Base-by-base conservation (phyloP, 2,113 vertebrate species). In the Grammomys surdaster region DNA sequence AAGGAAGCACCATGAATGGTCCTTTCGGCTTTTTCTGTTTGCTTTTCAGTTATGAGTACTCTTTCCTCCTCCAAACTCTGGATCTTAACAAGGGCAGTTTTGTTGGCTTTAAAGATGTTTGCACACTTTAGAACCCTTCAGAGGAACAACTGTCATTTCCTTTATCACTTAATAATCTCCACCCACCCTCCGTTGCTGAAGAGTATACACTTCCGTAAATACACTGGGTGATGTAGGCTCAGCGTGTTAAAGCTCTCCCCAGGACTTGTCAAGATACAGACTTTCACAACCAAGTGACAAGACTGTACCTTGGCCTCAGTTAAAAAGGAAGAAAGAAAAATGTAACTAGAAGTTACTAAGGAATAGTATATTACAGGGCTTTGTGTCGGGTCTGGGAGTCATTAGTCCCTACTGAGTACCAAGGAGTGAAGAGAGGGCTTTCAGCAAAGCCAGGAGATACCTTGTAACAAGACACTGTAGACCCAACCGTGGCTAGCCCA, bases 301-400 rank as follows among this genome's bases (percentile, higher is more conserved):
- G 90, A 77, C 51, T 94, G 96, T 87, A 97, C 97, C 89, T 96
- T 97, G 94, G 77, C 69, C 95, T 87, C 70, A 43, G 26, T 43
- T 56, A 91, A 94, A 94, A 95, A 81, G 90, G 93, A 96, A 81
- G 33, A 43, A 48, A 95, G 84, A 89, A 97, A 91, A 95, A 26
- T 96, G 97, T 97, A 96, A 97, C 96, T 85, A 96, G 78, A 95
- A 96, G 94, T 97, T 90, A 96, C 92, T 95, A 97, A 97, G 90
- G 92, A 91, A 93, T 96, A 91, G 93, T 96, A 48, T 89, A 94
- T 96, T 76, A 89, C 36, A 48, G 33, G 86, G 54, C 67, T 91
- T 91, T 82, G 46, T 94, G 96, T 96, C 82, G 96, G 91, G 82
- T 54, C 19, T 76, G 82, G 43, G 63, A 0, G 36, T 93, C 94